Conservation (phyloP, 1,140 invertebrate species). For the Drosophila punjabiensis region DNA sequence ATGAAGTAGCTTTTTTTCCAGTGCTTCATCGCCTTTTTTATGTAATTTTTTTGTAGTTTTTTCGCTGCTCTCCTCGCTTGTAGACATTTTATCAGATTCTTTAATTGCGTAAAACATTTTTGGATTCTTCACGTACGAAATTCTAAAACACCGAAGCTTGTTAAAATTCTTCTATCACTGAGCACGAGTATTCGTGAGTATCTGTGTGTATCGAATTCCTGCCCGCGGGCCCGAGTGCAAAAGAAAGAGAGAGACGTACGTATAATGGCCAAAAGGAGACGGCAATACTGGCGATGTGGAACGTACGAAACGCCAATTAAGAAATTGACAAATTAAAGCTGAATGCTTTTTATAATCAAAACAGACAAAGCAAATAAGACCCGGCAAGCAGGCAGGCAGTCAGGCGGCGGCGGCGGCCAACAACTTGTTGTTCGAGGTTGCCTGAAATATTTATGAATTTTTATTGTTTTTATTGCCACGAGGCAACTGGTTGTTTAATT, state of each 20-base stretch:
- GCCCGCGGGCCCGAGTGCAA: neutral
- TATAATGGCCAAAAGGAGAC: constrained; percentile 22
- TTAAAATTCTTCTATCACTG: constrained; percentile 84
- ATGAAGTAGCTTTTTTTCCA: neutral
- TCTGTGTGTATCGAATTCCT: constrained; percentile 28
- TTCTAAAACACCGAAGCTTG: constrained; percentile 82
- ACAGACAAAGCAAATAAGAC: constrained; percentile 82
- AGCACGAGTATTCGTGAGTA: constrained; percentile 10
- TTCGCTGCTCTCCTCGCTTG: constrained; percentile 52
- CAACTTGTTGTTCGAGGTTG: constrained; percentile 60
- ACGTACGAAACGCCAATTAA: constrained; percentile 83
- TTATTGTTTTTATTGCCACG: constrained; percentile 47
- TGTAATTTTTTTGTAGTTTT: constrained; percentile 19
- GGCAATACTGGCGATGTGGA: constrained; percentile 56
- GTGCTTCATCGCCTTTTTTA: constrained; percentile 22
- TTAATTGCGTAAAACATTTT: constrained; percentile 84
- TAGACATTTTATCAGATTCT: constrained; percentile 84
- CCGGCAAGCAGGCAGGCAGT: constrained; percentile 24
- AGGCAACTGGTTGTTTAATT: constrained; percentile 61
- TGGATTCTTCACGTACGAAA: constrained; percentile 84
- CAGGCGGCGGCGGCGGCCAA: constrained; percentile 19
- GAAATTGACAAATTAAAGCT: constrained; percentile 84
- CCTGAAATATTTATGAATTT: constrained; percentile 67
- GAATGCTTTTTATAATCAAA: constrained; percentile 84
- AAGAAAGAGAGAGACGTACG: neutral